Conservation (phyloP, 2,113 vertebrate species). For the Anhinga anhinga region DNA sequence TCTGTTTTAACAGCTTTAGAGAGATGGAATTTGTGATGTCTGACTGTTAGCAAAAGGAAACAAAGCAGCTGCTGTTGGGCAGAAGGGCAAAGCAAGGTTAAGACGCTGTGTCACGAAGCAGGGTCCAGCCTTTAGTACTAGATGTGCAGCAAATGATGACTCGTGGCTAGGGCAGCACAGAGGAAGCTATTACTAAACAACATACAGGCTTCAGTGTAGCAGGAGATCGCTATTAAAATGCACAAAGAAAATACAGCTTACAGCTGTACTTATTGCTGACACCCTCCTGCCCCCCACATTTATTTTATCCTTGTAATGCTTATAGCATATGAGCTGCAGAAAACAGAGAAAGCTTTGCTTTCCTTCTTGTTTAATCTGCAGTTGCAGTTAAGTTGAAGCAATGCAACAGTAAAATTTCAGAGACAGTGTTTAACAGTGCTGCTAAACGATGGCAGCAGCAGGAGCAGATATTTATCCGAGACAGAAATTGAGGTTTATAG, state of each 20-base stretch:
- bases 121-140: not conserved
- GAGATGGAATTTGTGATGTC: constrained; percentile 5
- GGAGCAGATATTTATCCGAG: not conserved
- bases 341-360: not conserved
- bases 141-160: not conserved
- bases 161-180: not conserved
- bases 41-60: not conserved
- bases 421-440: not conserved
- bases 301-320: not conserved
- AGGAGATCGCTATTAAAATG: not conserved
- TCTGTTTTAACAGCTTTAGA: constrained; percentile 8
- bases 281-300: not conserved
- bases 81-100: constrained; percentile 47
- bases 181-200: not conserved
- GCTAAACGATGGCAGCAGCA: not conserved
- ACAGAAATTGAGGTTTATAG: not conserved
- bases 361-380: not conserved
- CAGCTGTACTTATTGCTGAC: not conserved
- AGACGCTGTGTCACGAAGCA: not conserved
- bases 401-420: not conserved
- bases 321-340: not conserved
- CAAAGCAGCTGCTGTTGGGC: not conserved
- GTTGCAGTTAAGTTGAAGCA: not conserved
- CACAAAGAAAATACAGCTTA: not conserved
- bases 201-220: not conserved